These are phyloP conservation scores for Valencia hispanica DNA, from an alignment of 2,797 vertebrate species.

Conservation along the genomic window DNA sequence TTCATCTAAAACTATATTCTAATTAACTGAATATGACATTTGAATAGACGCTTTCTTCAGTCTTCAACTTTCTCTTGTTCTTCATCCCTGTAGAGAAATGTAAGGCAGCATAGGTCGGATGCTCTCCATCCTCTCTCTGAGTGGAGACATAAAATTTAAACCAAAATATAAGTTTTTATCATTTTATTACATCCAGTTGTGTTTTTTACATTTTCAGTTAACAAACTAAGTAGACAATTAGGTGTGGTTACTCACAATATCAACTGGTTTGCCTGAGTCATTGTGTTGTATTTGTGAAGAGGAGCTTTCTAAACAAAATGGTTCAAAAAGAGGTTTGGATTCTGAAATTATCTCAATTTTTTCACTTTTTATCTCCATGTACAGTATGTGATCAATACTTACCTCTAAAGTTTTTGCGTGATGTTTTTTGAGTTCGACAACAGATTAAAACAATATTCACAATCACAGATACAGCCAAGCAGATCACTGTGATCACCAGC, in stretches of 20 bases:
- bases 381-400: neutral
- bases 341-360: neutral
- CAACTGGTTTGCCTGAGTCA: neutral
- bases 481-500: neutral
- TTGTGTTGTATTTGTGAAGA: neutral
- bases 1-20: neutral
- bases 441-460: slow-evolving; percentile 22
- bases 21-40: neutral
- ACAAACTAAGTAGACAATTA: neutral
- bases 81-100: neutral
- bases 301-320: neutral
- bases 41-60: neutral
- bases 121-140: neutral
- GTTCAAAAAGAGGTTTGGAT: neutral
- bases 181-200: neutral
- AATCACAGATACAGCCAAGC: slow-evolving; percentile 8
- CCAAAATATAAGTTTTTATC: neutral
- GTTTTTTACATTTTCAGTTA: neutral
- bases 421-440: neutral
- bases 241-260: neutral
- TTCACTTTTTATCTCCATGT: neutral
- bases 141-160: neutral
- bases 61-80: neutral
- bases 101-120: neutral
- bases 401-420: neutral